Evolutionary conservation across 2,797 vertebrate genomes (phyloP).

Genomic region (Oryzias sinensis): DNA sequence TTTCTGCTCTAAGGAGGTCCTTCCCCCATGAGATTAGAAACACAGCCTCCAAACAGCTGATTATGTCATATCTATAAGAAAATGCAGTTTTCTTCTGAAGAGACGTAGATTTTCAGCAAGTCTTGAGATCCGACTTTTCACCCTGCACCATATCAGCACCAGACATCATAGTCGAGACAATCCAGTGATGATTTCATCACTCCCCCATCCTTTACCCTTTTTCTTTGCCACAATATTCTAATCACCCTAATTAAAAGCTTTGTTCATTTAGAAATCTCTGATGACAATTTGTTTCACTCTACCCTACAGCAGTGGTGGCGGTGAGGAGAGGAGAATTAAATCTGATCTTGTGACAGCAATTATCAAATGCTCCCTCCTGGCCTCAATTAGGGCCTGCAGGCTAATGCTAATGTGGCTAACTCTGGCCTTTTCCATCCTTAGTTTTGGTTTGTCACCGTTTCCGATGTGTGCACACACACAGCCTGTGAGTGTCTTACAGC

Average conservation of each 20-base stretch:
- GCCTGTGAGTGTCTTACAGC: neutral
- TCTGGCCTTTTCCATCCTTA: conserved; percentile 47
- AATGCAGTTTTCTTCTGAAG: conserved; percentile 31
- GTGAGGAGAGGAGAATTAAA: conserved; percentile 97
- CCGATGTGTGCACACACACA: neutral
- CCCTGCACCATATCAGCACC: conserved; percentile 50
- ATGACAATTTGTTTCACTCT: conserved; percentile 99
- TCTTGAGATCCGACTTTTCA: conserved; percentile 31
- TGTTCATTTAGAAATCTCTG: conserved; percentile 97
- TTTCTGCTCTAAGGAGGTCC: no score
- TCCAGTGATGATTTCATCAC: conserved; percentile 85
- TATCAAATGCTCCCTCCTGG: conserved; percentile 99
- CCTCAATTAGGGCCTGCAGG: conserved; percentile 92
- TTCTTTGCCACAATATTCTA: conserved; percentile 84
- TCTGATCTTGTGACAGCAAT: conserved; percentile 99
- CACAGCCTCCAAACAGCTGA: neutral
- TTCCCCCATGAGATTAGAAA: no score
- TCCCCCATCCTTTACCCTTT: conserved; percentile 48
- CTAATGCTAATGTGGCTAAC: conserved; percentile 84
- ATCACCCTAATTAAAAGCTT: conserved; percentile 99
- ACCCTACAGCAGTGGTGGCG: conserved; percentile 94
- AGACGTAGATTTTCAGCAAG: conserved; percentile 61
- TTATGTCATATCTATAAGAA: neutral
- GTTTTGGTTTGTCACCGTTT: conserved; percentile 38
- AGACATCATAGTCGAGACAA: conserved; percentile 78